Evolutionary conservation across 2,888 invertebrate species (phyloP).

Genomic region (Idaea straminata): DNA sequence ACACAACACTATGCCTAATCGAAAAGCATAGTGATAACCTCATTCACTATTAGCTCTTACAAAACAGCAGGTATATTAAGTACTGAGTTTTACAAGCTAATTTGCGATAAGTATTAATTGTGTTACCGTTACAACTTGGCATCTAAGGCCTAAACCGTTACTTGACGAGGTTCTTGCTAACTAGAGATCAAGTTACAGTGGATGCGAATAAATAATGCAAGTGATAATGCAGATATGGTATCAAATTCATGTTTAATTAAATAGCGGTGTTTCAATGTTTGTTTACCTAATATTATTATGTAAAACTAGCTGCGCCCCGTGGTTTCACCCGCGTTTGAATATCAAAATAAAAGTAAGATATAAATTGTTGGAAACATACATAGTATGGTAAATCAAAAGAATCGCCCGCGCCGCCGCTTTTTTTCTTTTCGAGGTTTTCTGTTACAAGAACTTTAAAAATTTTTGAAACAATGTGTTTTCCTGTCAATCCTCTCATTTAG

Average conservation of each 20-base stretch:
- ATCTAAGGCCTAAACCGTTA: not conserved
- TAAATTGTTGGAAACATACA: too few relatives aligned
- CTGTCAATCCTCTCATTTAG: too few relatives aligned
- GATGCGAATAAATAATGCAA: conserved; percentile 16
- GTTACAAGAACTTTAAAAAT: too few relatives aligned
- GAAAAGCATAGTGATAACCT: not conserved
- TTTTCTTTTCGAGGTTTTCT: too few relatives aligned
- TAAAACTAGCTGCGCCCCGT: too few relatives aligned
- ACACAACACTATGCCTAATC: not conserved
- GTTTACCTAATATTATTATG: conserved; percentile 14
- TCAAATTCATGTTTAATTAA: conserved; percentile 18
- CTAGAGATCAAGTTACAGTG: not conserved
- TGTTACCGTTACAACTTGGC: conserved; percentile 16
- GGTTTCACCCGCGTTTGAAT: too few relatives aligned
- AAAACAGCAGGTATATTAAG: not conserved
- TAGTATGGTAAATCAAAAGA: too few relatives aligned
- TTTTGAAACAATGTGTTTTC: too few relatives aligned
- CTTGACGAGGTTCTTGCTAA: not conserved
- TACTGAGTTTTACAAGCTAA: not conserved
- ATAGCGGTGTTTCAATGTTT: not conserved
- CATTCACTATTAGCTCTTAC: not conserved
- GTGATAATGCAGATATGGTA: conserved; percentile 26
- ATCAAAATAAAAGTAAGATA: too few relatives aligned
- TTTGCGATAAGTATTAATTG: conserved; percentile 10
- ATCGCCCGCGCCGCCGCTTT: too few relatives aligned